A percentile compares a stretch with the other conserved stretches of the same genome.
phyloP scores from a whole-genome alignment of 2,888 invertebrate species.

The Malthinus seriepunctatus region DNA sequence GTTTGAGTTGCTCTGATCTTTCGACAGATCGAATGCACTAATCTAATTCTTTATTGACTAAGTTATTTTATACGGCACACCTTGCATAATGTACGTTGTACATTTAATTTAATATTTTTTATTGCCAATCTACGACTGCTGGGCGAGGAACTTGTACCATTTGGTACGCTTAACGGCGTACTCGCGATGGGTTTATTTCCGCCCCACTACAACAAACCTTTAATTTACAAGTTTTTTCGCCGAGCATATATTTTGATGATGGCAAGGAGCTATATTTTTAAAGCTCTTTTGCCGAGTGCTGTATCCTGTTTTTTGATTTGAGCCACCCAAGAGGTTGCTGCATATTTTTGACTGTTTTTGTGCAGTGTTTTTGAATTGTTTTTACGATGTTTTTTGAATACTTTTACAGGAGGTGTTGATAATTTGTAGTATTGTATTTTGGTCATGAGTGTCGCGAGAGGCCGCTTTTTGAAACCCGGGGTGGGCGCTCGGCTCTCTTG shows the following conservation, averaged over 20 bases:
- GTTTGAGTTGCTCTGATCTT: conserved; percentile 66
- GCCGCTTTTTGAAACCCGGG: conserved; percentile 55
- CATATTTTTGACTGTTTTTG: conserved; percentile 38
- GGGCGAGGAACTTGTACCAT: conserved; percentile 31
- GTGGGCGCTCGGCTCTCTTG: conserved; percentile 52
- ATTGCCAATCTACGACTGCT: conserved; percentile 29
- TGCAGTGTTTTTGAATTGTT: conserved; percentile 45
- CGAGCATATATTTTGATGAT: conserved; percentile 39
- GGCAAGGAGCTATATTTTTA: conserved; percentile 54
- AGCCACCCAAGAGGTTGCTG: conserved; percentile 39
- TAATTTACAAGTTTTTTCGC: conserved; percentile 30
- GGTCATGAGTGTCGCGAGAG: conserved; percentile 54
- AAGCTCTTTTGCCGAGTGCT: conserved; percentile 48
- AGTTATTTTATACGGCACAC: conserved; percentile 69
- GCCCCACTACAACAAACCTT: conserved; percentile 21
- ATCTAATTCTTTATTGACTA: conserved; percentile 56
- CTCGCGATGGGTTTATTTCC: conserved; percentile 19
- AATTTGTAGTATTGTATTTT: conserved; percentile 46
- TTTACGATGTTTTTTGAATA: conserved; percentile 48
- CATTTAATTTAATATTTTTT: conserved; percentile 38
- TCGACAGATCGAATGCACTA: conserved; percentile 52
- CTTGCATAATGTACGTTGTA: conserved; percentile 49
- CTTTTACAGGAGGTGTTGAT: conserved; percentile 35
- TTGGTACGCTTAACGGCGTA: conserved; percentile 25
- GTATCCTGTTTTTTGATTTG: conserved; percentile 44